Base-by-base conservation (phyloP, 2,113 vertebrate genomes). In the Morone chrysops region DNA sequence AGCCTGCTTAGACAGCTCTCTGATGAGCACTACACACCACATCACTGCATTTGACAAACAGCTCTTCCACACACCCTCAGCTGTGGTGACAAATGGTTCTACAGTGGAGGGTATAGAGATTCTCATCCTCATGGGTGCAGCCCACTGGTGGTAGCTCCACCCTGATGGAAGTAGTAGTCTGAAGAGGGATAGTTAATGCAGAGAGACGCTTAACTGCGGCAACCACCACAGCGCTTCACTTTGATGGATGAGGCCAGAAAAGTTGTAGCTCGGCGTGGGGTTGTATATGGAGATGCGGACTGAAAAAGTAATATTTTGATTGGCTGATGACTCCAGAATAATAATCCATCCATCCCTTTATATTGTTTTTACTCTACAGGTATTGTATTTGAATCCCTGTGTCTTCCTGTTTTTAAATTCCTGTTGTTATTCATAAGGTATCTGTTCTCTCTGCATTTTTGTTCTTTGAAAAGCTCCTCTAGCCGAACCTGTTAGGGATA, bases 161-260 rank as follows among this genome's bases (percentile, higher is more conserved):
- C 80, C 74, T 70, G 67, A 90, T 79, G 89, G 88, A 87, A 82
- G 66, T 68, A 85, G 82, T 68, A 87, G 81, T 82, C 87, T 84
- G 82, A 81, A 82, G 84, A 89, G 82, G 89, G 78, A 85, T 62
- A 78, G 80, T 59, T 88, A 80, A 90, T 89, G 75, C 0, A 61
- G 31, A 31, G 31, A 31, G 31, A 31, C 31, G 31, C 2, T 31
- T 72, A 81, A 63, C 74, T 84, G 63, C 82, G 54, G 72, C 70
- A 75, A 73, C 81, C 79, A 77, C 70, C 71, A 62, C 83, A 63
- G 70, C 70, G 40, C 67, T 75, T 71, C 80, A 54, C 57, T 60
- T 63, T 92, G 90, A 93, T 93, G 78, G 82, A 93, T 93, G 88
- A 88, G 62, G 60, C 61, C 17, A 51, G 75, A 68, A 85, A 84